These are phyloP conservation scores for Beroe forskalii DNA, from an alignment of 37 sponge, comb jelly and placozoan species.

Conservation along the genomic window DNA sequence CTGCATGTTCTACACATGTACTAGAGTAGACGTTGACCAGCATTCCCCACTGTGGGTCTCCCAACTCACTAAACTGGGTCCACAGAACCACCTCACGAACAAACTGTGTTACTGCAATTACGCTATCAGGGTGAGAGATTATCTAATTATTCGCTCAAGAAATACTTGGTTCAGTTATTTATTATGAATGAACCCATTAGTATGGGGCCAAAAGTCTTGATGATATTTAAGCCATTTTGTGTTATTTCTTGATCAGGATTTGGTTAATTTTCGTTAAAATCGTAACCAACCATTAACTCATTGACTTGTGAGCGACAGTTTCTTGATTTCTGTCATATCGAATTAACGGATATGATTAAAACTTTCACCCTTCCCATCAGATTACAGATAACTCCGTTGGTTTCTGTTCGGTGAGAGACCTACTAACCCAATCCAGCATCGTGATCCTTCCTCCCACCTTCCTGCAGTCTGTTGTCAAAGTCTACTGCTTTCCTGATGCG, in stretches of 20 bases:
- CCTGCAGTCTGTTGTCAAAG: slow-evolving; percentile 12
- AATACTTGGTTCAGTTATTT: neutral
- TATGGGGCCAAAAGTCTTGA: no score
- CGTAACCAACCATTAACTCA: no score
- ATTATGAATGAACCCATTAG: no score
- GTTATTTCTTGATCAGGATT: no score
- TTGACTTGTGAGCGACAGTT: no score
- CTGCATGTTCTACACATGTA: slow-evolving; percentile 50
- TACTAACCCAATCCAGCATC: neutral
- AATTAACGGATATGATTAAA: no score
- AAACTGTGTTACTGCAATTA: slow-evolving; percentile 49
- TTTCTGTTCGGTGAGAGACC: slow-evolving; percentile 4
- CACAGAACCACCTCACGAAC: slow-evolving; percentile 16
- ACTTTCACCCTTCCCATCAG: no score
- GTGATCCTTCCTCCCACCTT: slow-evolving; percentile 55
- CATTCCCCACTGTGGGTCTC: slow-evolving; percentile 54
- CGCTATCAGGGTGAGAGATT: neutral
- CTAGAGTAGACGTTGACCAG: slow-evolving; percentile 25
- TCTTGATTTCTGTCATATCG: no score
- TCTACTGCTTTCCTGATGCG: neutral
- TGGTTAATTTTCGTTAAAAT: no score
- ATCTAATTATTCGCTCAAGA: neutral
- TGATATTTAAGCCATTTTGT: no score
- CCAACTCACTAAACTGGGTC: slow-evolving; percentile 49
- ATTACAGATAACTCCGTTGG: slow-evolving; percentile 31